Conservation (phyloP, 1,140 invertebrate genomes). For the Eurosta solidaginis region DNA sequence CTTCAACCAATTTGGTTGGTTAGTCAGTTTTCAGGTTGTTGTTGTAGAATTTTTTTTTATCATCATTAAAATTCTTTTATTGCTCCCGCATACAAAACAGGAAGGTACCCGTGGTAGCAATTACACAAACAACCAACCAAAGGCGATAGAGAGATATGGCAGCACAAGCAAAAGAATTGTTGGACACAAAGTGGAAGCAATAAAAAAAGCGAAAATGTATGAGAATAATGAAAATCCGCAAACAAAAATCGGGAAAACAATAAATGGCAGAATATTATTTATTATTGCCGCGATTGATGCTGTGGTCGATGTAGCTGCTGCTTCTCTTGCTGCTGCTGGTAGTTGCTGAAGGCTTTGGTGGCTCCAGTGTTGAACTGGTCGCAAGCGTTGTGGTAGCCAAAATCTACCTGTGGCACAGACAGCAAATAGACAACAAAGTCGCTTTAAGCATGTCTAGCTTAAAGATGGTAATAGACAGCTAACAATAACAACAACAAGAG, state of each 20-base stretch:
- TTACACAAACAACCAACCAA: slow-evolving; percentile 11
- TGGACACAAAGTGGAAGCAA: background rate
- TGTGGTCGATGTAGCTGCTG: background rate
- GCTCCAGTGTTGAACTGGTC: background rate
- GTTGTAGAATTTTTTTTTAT: background rate
- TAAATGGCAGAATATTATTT: slow-evolving; percentile 27
- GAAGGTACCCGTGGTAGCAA: background rate
- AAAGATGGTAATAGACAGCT: slow-evolving; percentile 8
- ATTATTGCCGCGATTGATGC: slow-evolving; percentile 20
- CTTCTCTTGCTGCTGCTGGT: background rate
- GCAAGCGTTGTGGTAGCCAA: too few species aligned
- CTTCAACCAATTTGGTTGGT: background rate
- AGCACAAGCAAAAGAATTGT: background rate
- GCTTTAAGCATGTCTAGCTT: background rate
- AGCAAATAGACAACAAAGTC: too few species aligned
- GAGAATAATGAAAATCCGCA: background rate
- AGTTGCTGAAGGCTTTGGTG: background rate
- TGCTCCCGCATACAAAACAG: background rate
- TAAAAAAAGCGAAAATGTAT: background rate
- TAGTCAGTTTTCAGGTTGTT: background rate
- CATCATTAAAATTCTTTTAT: background rate
- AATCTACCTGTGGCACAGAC: background rate
- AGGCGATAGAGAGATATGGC: background rate
- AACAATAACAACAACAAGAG: slow-evolving; percentile 8
- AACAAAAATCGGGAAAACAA: background rate